These are phyloP conservation scores for Sorex fumeus DNA, from an alignment of 2,113 vertebrate genomes.

Conservation along the genomic window DNA sequence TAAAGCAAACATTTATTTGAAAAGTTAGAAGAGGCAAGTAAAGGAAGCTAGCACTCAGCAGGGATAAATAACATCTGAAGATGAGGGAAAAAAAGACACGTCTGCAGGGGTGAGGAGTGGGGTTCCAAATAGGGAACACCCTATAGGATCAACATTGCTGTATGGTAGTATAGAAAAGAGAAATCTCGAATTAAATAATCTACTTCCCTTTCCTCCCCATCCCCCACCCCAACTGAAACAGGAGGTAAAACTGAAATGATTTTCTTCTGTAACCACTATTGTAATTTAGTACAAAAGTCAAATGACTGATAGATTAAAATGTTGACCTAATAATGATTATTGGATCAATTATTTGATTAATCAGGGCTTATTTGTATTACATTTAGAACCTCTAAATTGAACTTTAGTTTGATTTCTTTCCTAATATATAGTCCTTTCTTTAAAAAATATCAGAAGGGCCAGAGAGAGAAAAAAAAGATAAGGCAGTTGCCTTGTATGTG, in stretches of 20 bases:
- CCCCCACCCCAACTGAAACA: not conserved
- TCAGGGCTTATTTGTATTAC: slow-evolving; percentile 9
- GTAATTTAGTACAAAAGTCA: slow-evolving; percentile 41
- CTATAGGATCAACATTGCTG: not conserved
- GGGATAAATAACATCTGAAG: no score
- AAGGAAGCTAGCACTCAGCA: no score
- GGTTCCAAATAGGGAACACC: no score
- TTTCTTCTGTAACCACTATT: slow-evolving; percentile 19
- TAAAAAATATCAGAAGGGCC: no score
- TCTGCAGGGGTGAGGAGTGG: no score
- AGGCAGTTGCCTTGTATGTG: no score
- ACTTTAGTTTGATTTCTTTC: slow-evolving; percentile 36
- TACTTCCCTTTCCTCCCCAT: not conserved
- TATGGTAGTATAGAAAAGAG: slow-evolving; percentile 26
- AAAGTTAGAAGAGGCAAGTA: no score
- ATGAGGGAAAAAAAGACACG: no score
- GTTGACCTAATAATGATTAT: slow-evolving; percentile 22
- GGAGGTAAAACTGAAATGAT: not conserved
- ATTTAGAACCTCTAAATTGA: slow-evolving; percentile 16
- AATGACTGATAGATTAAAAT: not conserved
- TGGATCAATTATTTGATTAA: slow-evolving; percentile 51
- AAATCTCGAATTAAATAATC: slow-evolving; percentile 36
- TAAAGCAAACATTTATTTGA: no score
- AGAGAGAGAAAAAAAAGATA: no score
- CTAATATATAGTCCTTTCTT: slow-evolving; percentile 22